Evolutionary conservation across 1,140 invertebrate genomes (phyloP).

Genomic region (Drosophila truncata): DNA sequence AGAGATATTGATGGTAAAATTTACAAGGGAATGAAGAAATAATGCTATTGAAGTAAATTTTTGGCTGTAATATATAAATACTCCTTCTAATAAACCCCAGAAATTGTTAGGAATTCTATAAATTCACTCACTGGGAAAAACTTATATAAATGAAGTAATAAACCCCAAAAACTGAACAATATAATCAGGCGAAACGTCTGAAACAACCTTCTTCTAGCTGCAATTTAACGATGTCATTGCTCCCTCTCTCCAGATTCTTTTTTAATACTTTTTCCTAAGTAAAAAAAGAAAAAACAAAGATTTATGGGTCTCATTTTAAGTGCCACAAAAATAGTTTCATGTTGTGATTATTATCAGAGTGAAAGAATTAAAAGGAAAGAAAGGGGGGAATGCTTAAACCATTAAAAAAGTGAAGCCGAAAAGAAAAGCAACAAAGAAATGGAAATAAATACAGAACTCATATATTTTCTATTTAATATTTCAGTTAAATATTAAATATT

Average conservation of each 20-base stretch:
- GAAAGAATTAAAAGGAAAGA: conserved; percentile 24
- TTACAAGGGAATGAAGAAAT: not conserved
- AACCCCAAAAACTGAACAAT: conserved; percentile 22
- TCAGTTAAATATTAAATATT: conserved; percentile 1
- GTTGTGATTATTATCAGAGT: conserved; percentile 70
- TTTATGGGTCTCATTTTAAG: conserved; percentile 71
- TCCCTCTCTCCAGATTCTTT: conserved; percentile 44
- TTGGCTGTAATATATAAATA: too few species aligned
- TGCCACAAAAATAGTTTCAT: conserved; percentile 77
- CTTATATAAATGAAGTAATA: conserved; percentile 35
- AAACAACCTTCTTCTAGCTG: conserved; percentile 26
- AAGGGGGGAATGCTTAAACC: not conserved
- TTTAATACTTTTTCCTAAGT: conserved; percentile 16
- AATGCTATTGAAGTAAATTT: not conserved
- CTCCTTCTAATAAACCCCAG: not conserved
- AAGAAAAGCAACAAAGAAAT: not conserved
- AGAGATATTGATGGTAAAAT: not conserved
- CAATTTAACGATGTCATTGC: conserved; percentile 58
- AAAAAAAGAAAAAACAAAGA: conserved; percentile 58
- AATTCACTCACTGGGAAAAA: not conserved
- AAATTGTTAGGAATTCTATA: conserved; percentile 1
- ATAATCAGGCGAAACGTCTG: conserved; percentile 29
- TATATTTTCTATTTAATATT: not conserved
- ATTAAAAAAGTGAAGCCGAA: conserved; percentile 34
- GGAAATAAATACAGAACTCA: conserved; percentile 13